Percentiles rank a stretch among this genome's conserved stretches.
Conservation (phyloP, 2,797 vertebrate genomes). For the Bothrops alternatus region DNA sequence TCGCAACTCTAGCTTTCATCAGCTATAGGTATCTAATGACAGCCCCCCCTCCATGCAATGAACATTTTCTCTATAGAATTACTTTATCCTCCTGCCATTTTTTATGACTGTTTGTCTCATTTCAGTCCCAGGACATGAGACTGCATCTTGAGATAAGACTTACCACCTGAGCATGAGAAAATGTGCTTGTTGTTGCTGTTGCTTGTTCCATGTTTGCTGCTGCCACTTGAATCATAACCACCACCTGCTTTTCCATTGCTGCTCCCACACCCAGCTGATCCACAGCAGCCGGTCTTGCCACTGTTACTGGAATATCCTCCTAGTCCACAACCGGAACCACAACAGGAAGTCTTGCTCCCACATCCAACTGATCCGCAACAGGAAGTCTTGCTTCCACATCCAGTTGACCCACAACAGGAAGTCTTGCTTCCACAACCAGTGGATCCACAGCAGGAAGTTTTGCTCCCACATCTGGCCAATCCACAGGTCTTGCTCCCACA, state of each 20-base stretch:
- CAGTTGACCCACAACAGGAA: not conserved
- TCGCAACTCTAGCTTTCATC: not conserved
- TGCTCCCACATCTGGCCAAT: not conserved
- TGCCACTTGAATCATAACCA: constrained; percentile 5
- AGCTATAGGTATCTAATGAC: not conserved
- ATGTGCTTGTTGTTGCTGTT: not conserved
- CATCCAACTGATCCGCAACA: not conserved
- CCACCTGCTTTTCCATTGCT: not conserved
- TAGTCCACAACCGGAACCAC: not conserved
- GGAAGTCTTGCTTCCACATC: not conserved
- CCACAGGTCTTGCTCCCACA: not conserved
- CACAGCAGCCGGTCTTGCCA: not conserved
- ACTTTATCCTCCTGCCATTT: not conserved
- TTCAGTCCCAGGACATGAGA: not conserved
- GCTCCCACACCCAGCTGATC: not conserved
- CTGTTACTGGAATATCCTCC: not conserved
- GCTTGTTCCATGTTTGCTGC: not conserved
- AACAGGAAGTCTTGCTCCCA: not conserved
- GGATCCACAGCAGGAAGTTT: not conserved
- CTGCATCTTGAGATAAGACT: not conserved
- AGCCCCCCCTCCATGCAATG: not conserved
- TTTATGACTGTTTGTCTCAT: not conserved
- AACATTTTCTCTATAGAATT: not conserved
- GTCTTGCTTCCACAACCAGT: not conserved
- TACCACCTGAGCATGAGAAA: not conserved